These are phyloP conservation scores for Teleiodes luculella DNA, from an alignment of 2,888 invertebrate species.

Conservation along the genomic window DNA sequence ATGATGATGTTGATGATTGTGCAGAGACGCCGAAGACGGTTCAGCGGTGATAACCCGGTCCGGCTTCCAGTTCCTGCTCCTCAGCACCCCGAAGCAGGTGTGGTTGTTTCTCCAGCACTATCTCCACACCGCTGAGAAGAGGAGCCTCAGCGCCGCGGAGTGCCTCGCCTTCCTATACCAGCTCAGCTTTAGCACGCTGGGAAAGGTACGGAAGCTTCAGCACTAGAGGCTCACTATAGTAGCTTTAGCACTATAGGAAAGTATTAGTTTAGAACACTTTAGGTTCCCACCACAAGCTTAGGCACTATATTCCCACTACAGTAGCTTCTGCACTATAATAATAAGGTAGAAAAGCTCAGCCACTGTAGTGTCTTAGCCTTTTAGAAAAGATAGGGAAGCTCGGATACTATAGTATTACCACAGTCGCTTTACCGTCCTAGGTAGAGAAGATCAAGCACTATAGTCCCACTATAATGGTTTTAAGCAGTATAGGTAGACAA, in stretches of 20 bases:
- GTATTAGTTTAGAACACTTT: too few relatives aligned
- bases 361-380: too few relatives aligned
- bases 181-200: slow-evolving; percentile 95
- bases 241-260: too few relatives aligned
- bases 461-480: too few relatives aligned
- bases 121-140: slow-evolving; percentile 92
- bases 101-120: slow-evolving; percentile 99
- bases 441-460: too few relatives aligned
- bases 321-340: too few relatives aligned
- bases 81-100: slow-evolving; percentile 95
- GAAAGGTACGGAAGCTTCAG: slow-evolving; percentile 80
- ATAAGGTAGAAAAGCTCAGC: too few relatives aligned
- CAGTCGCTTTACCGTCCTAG: too few relatives aligned
- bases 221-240: background rate
- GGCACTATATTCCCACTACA: too few relatives aligned
- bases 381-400: too few relatives aligned
- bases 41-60: slow-evolving; percentile 93
- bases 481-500: slow-evolving; percentile 81
- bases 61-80: slow-evolving; percentile 97
- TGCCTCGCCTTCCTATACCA: slow-evolving; percentile 98
- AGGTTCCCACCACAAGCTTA: too few relatives aligned
- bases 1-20: slow-evolving; percentile 16
- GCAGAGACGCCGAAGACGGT: slow-evolving; percentile 87
- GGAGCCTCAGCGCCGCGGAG: slow-evolving; percentile 92
- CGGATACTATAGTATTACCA: too few relatives aligned